A percentile compares a stretch with the other conserved stretches of the same genome.
These are phyloP conservation scores for Coremacera marginata DNA, from an alignment of 2,888 invertebrate genomes.

Conservation along the genomic window DNA sequence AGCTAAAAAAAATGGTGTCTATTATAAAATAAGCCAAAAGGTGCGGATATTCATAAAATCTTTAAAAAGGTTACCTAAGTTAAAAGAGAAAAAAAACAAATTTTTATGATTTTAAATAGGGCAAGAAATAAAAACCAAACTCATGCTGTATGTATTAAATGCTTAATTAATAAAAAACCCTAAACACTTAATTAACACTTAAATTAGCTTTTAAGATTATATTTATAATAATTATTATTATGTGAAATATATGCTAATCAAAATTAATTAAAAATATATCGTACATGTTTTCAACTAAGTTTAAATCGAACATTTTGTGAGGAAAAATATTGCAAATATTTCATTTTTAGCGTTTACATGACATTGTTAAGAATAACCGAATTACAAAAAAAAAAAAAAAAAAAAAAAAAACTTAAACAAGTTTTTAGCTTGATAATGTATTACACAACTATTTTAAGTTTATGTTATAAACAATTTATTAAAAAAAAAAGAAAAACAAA, in stretches of 20 bases:
- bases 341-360: neutral
- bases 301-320: neutral
- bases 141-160: conserved; percentile 26
- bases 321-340: conserved; percentile 11
- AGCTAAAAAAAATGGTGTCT: conserved; percentile 46
- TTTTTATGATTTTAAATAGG: neutral
- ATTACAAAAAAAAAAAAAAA: neutral
- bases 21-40: conserved; percentile 36
- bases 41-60: neutral
- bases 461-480: neutral
- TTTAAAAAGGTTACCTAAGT: neutral
- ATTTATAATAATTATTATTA: neutral
- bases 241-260: neutral
- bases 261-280: neutral
- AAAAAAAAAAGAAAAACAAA: neutral
- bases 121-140: conserved; percentile 7
- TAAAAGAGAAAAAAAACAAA: neutral
- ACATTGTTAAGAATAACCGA: neutral
- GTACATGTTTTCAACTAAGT: neutral
- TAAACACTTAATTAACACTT: neutral
- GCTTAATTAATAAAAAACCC: conserved; percentile 8
- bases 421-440: conserved; percentile 14
- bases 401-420: neutral
- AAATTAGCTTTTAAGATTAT: conserved; percentile 8
- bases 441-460: neutral